Evolutionary conservation across 2,113 vertebrate genomes (phyloP), one percentile per base, ranked within the genome.

Genomic region (Lepus americanus): DNA sequence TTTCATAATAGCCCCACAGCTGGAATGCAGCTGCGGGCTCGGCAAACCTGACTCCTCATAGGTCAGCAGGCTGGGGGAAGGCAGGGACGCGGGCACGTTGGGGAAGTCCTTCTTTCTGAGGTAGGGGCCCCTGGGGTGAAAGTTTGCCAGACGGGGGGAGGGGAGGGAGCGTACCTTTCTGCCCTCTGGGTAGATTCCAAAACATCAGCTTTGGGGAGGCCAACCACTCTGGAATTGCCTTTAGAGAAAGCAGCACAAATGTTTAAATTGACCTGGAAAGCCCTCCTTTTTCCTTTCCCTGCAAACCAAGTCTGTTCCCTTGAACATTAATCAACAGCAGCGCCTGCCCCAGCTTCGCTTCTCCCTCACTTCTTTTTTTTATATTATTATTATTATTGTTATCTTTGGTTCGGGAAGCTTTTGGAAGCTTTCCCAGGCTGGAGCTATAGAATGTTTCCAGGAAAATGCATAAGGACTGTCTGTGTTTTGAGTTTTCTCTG

Each of bases 391-490:
- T 95, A 96, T 97, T 97, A 94, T 97, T 96, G 96, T 98, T 97
- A 98, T 97, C 97, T 97, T 98, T 98, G 97, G 97, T 97, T 98
- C 76, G 91, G 89, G 96, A 97, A 97, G 97, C 92, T 96, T 96
- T 96, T 98, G 98, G 98, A 98, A 95, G 92, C 81, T 95, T 98
- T 98, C 98, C 98, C 97, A 98, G 98, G 76, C 96, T 98, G 93
- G 90, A 95, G 97, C 97, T 97, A 98, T 97, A 98, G 97, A 97
- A 97, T 96, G 94, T 97, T 98, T 98, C 97, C 97, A 80, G 87
- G 98, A 98, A 98, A 98, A 98, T 51, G 66, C 93, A 98, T 97
- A 98, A 98, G 90, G 94, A 97, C 94, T 95, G 95, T 96, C 97
- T 98, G 96, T 98, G 97, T 98, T 98, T 97, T 96, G 95, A 96